These are phyloP conservation scores for Macrotus californicus DNA, from an alignment of 2,113 vertebrate species.

Conservation along the genomic window DNA sequence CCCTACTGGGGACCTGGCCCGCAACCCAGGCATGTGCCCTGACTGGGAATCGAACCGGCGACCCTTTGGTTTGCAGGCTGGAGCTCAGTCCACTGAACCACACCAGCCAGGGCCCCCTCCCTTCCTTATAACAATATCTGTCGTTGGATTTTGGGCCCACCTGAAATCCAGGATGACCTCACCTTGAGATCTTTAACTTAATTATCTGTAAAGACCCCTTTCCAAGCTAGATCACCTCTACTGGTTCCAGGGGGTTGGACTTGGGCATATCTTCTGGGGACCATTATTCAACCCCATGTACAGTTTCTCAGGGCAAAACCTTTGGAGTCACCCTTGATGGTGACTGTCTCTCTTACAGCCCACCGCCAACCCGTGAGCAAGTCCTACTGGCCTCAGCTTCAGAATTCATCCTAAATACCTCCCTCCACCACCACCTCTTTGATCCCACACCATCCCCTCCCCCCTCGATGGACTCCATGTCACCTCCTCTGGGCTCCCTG, in stretches of 20 bases:
- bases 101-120: too few species aligned
- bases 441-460: background rate
- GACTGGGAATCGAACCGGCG: too few species aligned
- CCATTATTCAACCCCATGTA: background rate
- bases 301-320: background rate
- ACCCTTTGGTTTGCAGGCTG: too few species aligned
- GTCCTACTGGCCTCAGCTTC: background rate
- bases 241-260: background rate
- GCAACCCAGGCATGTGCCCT: too few species aligned
- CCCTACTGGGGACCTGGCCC: too few species aligned
- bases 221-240: background rate
- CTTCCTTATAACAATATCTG: background rate
- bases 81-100: too few species aligned
- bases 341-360: background rate
- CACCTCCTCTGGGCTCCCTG: background rate
- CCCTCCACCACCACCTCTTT: background rate
- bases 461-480: fast-evolving
- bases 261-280: background rate
- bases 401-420: background rate
- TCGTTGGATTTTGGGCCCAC: background rate
- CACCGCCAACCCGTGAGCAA: background rate
- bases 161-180: background rate
- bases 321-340: background rate
- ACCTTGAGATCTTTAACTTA: background rate
- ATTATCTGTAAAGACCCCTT: background rate